These are phyloP conservation scores for Festucalex cinctus DNA, from an alignment of 2,113 vertebrate genomes.

Conservation along the genomic window DNA sequence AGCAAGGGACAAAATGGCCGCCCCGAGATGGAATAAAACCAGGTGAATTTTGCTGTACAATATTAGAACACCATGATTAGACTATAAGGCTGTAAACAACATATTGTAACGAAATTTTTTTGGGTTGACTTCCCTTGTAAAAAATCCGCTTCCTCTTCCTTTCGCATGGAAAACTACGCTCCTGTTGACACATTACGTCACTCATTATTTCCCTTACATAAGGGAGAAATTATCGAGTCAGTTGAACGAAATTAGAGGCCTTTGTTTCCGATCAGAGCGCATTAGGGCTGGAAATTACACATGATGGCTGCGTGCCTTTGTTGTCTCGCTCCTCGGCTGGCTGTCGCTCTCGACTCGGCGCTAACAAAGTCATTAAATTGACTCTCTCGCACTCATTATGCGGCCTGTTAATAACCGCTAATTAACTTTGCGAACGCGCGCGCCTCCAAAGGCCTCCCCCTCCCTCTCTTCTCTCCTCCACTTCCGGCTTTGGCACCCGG, in stretches of 20 bases:
- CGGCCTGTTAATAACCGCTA: conserved; percentile 81
- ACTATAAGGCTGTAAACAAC: no score
- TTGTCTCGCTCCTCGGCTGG: conserved; percentile 77
- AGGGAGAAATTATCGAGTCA: conserved; percentile 79
- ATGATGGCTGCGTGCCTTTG: conserved; percentile 77
- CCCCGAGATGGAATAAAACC: no score
- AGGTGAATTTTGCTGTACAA: no score
- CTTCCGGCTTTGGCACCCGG: conserved; percentile 47
- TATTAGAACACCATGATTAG: no score
- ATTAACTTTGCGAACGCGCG: conserved; percentile 80
- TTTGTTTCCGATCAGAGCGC: conserved; percentile 79
- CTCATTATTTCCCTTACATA: conserved; percentile 77
- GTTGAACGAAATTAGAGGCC: conserved; percentile 77
- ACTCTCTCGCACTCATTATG: conserved; percentile 82
- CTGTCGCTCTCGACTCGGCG: conserved; percentile 77
- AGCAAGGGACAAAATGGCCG: no score
- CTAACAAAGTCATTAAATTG: conserved; percentile 85
- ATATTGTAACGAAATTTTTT: no score
- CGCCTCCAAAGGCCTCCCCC: conserved; percentile 71
- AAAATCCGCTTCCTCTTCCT: conserved; percentile 24
- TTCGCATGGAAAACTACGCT: conserved; percentile 59
- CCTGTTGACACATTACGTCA: conserved; percentile 76
- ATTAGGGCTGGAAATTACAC: conserved; percentile 78
- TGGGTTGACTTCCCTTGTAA: background rate
- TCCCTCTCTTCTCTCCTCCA: conserved; percentile 12